Conservation (phyloP, 2,888 invertebrate species). For the Macaria liturata region DNA sequence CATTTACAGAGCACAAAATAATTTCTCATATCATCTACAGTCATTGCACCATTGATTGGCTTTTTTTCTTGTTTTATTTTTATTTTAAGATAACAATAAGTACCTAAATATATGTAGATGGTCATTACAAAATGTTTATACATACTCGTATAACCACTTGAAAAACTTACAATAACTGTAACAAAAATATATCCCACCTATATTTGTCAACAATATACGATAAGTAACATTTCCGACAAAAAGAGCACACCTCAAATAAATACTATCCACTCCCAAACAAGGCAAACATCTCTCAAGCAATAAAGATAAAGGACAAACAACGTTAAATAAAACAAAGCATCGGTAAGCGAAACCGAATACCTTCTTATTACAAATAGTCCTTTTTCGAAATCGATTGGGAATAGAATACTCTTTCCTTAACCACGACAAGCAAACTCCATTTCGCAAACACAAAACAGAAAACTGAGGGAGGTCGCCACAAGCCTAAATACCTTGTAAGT, state of each 20-base stretch:
- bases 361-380: constrained; percentile 57
- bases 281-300: constrained; percentile 16
- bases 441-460: constrained; percentile 76
- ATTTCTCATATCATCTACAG: no score
- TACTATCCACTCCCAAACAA: neutral
- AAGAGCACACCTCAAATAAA: constrained; percentile 1
- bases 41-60: no score
- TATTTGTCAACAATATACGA: no score
- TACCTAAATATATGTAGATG: no score
- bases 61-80: no score
- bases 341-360: constrained; percentile 57
- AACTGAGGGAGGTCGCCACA: constrained; percentile 70
- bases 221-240: neutral
- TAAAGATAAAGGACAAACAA: constrained; percentile 21
- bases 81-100: no score
- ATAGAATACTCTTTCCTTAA: constrained; percentile 63
- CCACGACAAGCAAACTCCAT: constrained; percentile 80
- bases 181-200: no score
- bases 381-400: constrained; percentile 72
- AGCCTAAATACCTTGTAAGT: constrained; percentile 80
- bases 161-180: no score
- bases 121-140: no score
- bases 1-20: no score
- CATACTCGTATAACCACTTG: no score
- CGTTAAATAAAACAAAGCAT: constrained; percentile 41